phyloP scores from a whole-genome alignment of 2,113 vertebrate species.

The Trogon melanurus region DNA sequence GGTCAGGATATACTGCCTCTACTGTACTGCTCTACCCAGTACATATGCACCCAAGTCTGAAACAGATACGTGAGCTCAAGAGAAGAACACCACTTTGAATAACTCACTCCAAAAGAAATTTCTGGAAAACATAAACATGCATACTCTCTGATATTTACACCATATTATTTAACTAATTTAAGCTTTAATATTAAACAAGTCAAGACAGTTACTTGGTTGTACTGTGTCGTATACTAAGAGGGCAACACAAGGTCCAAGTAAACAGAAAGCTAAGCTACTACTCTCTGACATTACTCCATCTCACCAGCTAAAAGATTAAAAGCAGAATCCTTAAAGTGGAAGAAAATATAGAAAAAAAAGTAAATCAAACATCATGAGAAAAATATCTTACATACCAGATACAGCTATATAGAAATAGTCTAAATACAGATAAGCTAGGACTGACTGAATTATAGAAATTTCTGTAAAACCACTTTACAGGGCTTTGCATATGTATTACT shows the following conservation, averaged over 20 bases:
- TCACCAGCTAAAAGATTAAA: background rate
- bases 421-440: background rate
- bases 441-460: background rate
- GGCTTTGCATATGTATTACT: background rate
- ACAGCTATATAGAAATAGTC: background rate
- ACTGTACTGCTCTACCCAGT: background rate
- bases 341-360: background rate
- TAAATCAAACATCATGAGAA: background rate
- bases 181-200: background rate
- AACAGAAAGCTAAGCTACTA: background rate
- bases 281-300: background rate
- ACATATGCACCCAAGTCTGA: background rate
- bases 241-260: background rate
- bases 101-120: background rate
- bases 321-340: background rate
- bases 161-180: background rate
- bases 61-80: background rate
- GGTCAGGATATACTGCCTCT: background rate
- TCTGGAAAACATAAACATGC: background rate
- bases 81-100: background rate
- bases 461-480: background rate
- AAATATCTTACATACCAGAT: background rate
- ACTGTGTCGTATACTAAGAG: background rate
- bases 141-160: background rate
- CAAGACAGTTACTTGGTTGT: background rate